Percentiles rank a stretch among this genome's conserved stretches.
Evolutionary conservation across 2,797 vertebrate species (phyloP).

Genomic region (Gymnopithys bicolor): DNA sequence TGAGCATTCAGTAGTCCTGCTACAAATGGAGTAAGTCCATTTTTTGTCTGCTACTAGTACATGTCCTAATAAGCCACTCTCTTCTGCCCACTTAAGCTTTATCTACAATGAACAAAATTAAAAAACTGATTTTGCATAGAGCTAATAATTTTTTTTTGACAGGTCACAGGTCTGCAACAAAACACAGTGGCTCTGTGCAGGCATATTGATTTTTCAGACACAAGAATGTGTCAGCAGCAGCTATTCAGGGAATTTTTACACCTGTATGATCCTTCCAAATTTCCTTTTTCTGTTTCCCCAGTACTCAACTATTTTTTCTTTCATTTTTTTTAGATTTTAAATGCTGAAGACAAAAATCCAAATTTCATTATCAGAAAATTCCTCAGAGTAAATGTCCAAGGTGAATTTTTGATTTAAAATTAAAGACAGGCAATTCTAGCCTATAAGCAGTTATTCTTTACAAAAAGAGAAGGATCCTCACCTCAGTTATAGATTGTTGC

Average conservation of each 20-base stretch:
- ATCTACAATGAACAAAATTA: background rate
- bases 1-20: background rate
- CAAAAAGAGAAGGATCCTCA: background rate
- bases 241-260: background rate
- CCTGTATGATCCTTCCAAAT: background rate
- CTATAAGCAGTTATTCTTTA: background rate
- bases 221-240: background rate
- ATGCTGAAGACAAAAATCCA: background rate
- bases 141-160: background rate
- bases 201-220: background rate
- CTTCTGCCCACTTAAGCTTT: background rate
- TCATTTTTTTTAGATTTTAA: background rate
- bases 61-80: background rate
- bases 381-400: background rate
- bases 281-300: background rate
- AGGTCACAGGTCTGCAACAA: background rate
- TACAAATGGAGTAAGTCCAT: background rate
- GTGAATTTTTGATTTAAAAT: background rate
- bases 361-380: background rate
- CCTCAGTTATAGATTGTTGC: conserved; percentile 39
- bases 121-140: background rate
- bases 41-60: background rate
- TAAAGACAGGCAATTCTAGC: background rate
- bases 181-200: background rate
- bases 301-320: background rate